Evolutionary conservation across 2,113 vertebrate species (phyloP).

Genomic region (Pungitius pungitius): DNA sequence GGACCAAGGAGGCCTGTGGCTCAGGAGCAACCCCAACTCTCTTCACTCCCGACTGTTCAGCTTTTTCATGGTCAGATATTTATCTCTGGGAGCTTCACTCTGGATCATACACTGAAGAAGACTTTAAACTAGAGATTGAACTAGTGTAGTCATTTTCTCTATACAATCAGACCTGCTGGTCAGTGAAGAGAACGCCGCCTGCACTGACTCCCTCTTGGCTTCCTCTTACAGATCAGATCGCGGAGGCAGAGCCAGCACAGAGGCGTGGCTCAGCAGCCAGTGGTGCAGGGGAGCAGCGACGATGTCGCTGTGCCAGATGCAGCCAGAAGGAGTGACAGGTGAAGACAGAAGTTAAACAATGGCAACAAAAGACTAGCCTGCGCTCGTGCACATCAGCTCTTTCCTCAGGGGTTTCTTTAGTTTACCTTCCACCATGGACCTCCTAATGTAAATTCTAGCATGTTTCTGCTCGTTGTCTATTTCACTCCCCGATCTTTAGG

Average conservation of each 20-base stretch:
- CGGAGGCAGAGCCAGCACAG: slow-evolving; percentile 65
- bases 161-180: no score
- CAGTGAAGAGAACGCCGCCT: not conserved
- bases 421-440: not conserved
- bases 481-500: not conserved
- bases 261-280: slow-evolving; percentile 33
- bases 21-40: not conserved
- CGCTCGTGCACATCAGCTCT: not conserved
- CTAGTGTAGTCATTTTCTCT: not conserved
- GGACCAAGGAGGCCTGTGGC: not conserved
- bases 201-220: not conserved
- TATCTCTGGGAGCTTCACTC: not conserved
- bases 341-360: slow-evolving; percentile 25
- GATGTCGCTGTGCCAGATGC: slow-evolving; percentile 33
- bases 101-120: not conserved
- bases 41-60: not conserved
- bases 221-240: slow-evolving; percentile 42
- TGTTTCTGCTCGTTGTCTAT: not conserved
- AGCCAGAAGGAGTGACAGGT: slow-evolving; percentile 56
- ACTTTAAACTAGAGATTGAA: not conserved
- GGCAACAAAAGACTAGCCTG: slow-evolving; percentile 5
- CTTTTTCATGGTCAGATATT: not conserved
- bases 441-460: not conserved
- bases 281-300: slow-evolving; percentile 13
- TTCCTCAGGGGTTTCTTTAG: not conserved